Evolutionary conservation across 53 echinoderm and acorn worm species (phyloP).

Genomic region (Crossaster papposus): DNA sequence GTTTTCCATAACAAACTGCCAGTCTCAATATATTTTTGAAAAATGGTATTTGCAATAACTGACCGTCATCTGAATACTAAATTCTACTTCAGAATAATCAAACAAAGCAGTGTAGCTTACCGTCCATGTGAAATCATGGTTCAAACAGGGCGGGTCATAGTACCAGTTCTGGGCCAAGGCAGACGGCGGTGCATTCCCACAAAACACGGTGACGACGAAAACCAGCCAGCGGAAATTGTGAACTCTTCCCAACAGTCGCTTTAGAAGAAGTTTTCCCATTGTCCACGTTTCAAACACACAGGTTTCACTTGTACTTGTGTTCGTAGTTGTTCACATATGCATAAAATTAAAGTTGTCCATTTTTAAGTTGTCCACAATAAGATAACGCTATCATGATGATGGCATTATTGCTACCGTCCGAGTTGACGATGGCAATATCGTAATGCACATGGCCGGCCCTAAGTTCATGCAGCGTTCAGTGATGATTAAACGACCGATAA

Average conservation of each 20-base stretch:
- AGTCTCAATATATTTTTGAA: too few relatives aligned
- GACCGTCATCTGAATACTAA: too few relatives aligned
- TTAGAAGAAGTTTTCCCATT: constrained; percentile 17
- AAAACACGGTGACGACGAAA: constrained; percentile 4
- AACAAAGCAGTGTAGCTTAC: neutral
- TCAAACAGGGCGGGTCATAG: constrained; percentile 45
- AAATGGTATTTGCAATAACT: too few relatives aligned
- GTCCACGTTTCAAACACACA: neutral
- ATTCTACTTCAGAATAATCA: too few relatives aligned
- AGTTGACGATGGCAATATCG: too few relatives aligned
- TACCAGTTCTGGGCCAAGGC: neutral
- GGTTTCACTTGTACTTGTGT: neutral
- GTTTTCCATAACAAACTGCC: too few relatives aligned
- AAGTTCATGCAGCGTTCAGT: neutral
- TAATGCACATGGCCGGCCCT: neutral
- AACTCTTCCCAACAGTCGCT: neutral
- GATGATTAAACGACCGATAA: too few relatives aligned
- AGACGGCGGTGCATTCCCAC: neutral
- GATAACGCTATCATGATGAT: too few relatives aligned
- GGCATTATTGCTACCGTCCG: too few relatives aligned
- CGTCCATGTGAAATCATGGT: constrained; percentile 44
- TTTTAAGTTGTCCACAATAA: too few relatives aligned
- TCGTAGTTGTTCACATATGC: neutral
- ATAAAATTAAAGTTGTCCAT: neutral
- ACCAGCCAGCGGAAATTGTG: neutral